phyloP scores from a whole-genome alignment of 2,888 invertebrate species.

The Mechanitis messenoides region DNA sequence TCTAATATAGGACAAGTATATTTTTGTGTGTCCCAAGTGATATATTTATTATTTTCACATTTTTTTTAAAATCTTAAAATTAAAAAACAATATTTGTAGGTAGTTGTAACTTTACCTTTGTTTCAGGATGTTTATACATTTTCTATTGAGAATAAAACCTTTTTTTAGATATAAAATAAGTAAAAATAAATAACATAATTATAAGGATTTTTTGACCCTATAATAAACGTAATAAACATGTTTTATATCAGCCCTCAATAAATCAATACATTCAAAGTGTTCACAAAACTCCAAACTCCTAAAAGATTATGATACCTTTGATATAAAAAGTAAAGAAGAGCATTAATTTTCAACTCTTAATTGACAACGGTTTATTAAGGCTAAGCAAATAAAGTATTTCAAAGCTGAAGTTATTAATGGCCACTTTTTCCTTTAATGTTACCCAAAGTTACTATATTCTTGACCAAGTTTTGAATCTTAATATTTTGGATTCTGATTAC shows the following conservation, averaged over 20 bases:
- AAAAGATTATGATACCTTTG: slow-evolving; percentile 32
- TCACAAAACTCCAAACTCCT: slow-evolving; percentile 27
- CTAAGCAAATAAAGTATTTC: slow-evolving; percentile 67
- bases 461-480: slow-evolving; percentile 76
- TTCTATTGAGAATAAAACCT: too few relatives aligned
- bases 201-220: slow-evolving; percentile 7
- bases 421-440: slow-evolving; percentile 65
- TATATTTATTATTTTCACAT: neutral
- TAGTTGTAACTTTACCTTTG: too few relatives aligned
- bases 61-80: too few relatives aligned
- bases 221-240: slow-evolving; percentile 16
- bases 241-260: slow-evolving; percentile 24
- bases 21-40: neutral
- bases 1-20: slow-evolving; percentile 10
- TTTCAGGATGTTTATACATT: too few relatives aligned
- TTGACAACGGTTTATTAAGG: slow-evolving; percentile 69
- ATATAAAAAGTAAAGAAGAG: slow-evolving; percentile 37
- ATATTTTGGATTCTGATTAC: slow-evolving; percentile 77
- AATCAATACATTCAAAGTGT: slow-evolving; percentile 28
- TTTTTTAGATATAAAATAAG: too few relatives aligned
- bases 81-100: too few relatives aligned
- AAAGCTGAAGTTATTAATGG: slow-evolving; percentile 62
- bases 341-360: slow-evolving; percentile 61
- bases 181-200: neutral
- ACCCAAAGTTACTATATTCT: slow-evolving; percentile 61